Evolutionary conservation across 2,113 vertebrate species (phyloP).

Genomic region (Cyrtonyx montezumae): DNA sequence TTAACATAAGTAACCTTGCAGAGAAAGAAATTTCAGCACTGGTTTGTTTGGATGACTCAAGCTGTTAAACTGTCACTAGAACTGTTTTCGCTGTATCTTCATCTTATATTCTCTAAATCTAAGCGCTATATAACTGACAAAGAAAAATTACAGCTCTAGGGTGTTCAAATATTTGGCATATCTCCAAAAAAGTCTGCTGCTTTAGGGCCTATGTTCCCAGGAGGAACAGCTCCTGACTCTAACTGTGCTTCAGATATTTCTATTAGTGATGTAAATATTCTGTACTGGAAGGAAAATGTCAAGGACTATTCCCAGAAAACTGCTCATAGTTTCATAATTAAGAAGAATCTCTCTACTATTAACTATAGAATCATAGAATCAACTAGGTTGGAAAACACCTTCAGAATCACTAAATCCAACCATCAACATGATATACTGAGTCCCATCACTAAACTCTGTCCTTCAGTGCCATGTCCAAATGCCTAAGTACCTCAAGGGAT

Average conservation of each 20-base stretch:
- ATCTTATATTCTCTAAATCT: neutral
- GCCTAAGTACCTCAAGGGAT: neutral
- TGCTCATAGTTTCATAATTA: neutral
- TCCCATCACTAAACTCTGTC: neutral
- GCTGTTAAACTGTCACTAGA: neutral
- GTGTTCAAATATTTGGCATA: neutral
- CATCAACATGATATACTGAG: neutral
- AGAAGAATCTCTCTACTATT: neutral
- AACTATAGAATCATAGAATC: neutral
- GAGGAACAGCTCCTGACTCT: neutral
- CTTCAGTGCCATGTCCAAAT: neutral
- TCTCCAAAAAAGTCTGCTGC: neutral
- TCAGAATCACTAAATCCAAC: neutral
- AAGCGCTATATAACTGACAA: neutral
- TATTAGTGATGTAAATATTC: constrained; percentile 40
- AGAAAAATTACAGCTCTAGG: neutral
- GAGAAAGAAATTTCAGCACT: neutral
- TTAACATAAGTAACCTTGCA: neutral
- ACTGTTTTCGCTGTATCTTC: neutral
- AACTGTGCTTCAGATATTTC: constrained; percentile 8
- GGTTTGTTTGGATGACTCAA: neutral
- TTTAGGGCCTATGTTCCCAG: neutral
- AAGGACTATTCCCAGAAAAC: neutral
- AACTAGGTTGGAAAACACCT: neutral
- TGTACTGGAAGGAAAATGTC: neutral